phyloP scores from a whole-genome alignment of 2,797 vertebrate genomes.

The Gambelia wislizenii region DNA sequence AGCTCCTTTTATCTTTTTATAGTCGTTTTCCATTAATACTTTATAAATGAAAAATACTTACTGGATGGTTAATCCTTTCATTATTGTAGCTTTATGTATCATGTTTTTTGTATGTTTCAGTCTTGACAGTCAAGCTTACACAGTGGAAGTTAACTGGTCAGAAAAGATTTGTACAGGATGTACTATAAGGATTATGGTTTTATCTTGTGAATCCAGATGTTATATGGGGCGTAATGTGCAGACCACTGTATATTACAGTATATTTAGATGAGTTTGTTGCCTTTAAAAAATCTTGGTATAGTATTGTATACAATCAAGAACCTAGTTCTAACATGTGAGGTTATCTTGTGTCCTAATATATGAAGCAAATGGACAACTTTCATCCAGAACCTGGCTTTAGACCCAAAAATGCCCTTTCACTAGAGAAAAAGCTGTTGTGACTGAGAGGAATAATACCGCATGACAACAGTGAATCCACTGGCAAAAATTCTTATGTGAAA shows the following conservation, averaged over 20 bases:
- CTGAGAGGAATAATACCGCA: background rate
- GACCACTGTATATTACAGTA: slow-evolving; percentile 21
- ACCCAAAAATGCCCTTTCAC: background rate
- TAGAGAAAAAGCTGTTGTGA: background rate
- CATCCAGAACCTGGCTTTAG: background rate
- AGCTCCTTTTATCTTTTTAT: slow-evolving; percentile 22
- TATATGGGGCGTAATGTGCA: slow-evolving; percentile 50
- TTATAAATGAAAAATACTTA: slow-evolving; percentile 24
- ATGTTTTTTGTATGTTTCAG: slow-evolving; percentile 16
- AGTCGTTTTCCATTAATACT: slow-evolving; percentile 23
- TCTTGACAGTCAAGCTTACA: slow-evolving; percentile 36
- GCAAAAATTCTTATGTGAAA: background rate
- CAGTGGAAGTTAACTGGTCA: slow-evolving; percentile 45
- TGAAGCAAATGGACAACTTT: background rate
- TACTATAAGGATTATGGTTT: slow-evolving; percentile 61
- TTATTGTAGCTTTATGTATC: slow-evolving; percentile 29
- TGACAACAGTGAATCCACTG: background rate
- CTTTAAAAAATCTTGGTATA: background rate
- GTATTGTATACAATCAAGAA: background rate
- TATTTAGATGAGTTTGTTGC: slow-evolving; percentile 35
- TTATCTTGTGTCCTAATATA: background rate
- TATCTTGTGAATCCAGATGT: slow-evolving; percentile 58
- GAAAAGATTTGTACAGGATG: slow-evolving; percentile 58
- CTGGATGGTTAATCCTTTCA: slow-evolving; percentile 35
- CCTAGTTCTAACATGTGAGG: background rate